Evolutionary conservation across 2,797 vertebrate genomes (phyloP), one percentile per base, ranked within the genome.

Genomic region (Bovichtus diacanthus): DNA sequence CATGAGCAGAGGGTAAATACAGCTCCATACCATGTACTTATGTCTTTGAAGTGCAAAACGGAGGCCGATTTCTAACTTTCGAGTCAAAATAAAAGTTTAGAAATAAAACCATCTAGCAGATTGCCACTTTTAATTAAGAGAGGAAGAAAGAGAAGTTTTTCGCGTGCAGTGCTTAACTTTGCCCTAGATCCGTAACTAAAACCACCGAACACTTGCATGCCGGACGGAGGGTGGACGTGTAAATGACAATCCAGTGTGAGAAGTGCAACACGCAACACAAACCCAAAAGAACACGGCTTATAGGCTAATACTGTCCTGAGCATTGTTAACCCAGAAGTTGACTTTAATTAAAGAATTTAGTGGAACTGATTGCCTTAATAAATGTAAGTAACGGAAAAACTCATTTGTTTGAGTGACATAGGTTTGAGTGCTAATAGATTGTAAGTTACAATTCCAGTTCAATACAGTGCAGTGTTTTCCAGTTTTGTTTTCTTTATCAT

Each of bases 1-100:
- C 81, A 76, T 76, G 88, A 88, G 76, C 44, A 68, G 70, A 60
- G 86, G 76, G 70, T 61, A 82, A 88, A 84, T 79, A 90, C 73
- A 77, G 76, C 86, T 85, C 83, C 63, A 58, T 71, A 29, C 51
- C 66, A 74, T 58, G 66, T 12, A 27, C 60, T 58, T 53, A 59
- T 64, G 64, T 65, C 50, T 76, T 54, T 60, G 2, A 59, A 60
- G 68, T 39, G 67, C 25, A 59, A 44, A 12, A 41, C 39, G 25
- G 23, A 72, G 68, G 70, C 38, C 6, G 49, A 16, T 84, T 85
- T 71, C 69, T 83, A 62, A 86, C 61, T n/a, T n/a, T 29, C 36
- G 47, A 77, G 58, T 62, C 50, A n/a, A 79, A 60, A 53, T 43
- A 58, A 55, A 70, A 55, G 55, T 50, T 5, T 25, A 62, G 55